Evolutionary conservation across 1,140 invertebrate genomes (phyloP).

Genomic region (Anoplolepis gracilipes): DNA sequence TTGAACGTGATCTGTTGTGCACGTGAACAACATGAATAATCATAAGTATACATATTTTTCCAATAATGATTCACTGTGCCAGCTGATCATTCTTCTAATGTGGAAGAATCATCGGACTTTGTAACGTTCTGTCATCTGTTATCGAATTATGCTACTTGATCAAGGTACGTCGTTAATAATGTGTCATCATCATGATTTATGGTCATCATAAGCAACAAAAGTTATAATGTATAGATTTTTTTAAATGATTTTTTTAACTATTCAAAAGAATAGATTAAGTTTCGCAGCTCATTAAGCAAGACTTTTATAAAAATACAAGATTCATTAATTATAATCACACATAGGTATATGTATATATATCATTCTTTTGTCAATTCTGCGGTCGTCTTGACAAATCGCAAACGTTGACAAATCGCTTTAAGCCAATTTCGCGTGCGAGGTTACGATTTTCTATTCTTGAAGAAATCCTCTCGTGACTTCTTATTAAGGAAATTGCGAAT

Average conservation of each 20-base stretch:
- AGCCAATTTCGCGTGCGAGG: constrained; percentile 53
- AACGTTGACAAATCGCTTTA: neutral
- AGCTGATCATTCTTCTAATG: constrained; percentile 26
- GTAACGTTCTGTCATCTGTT: constrained; percentile 16
- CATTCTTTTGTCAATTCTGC: neutral
- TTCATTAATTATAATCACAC: neutral
- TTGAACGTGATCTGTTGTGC: neutral
- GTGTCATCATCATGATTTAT: too few relatives aligned
- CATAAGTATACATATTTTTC: neutral
- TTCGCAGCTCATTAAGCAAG: too few relatives aligned
- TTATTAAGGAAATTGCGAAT: constrained; percentile 62
- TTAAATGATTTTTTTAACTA: neutral
- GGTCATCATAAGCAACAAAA: neutral
- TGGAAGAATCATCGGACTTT: constrained; percentile 37
- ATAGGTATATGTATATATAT: too few relatives aligned
- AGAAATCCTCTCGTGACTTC: constrained; percentile 48
- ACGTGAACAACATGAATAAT: neutral
- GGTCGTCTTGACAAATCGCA: neutral
- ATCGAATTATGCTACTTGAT: constrained; percentile 11
- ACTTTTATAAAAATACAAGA: neutral
- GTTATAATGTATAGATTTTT: neutral
- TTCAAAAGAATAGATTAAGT: too few relatives aligned
- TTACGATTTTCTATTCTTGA: constrained; percentile 6
- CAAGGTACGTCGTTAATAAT: constrained; percentile 28
- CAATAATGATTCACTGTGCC: constrained; percentile 28